These are phyloP conservation scores for Drosophila pandora DNA, from an alignment of 1,140 invertebrate genomes.

Conservation along the genomic window DNA sequence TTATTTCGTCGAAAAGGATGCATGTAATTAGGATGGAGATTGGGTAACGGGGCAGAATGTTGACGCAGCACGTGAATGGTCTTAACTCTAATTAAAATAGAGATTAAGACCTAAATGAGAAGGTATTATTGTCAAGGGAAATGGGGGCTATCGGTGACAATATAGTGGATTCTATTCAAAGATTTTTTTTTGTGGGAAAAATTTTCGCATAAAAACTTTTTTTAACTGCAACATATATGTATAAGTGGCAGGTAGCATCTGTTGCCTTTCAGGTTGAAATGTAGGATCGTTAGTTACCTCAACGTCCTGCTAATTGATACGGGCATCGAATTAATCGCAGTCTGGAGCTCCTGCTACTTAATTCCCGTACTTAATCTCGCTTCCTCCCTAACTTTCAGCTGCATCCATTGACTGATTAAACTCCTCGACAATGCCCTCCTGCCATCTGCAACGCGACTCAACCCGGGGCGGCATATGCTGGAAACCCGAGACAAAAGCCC, in stretches of 20 bases:
- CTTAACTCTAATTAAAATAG: slow-evolving; percentile 1
- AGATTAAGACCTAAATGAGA: background rate
- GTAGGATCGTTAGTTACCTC: slow-evolving; percentile 1
- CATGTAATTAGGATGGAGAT: slow-evolving; percentile 16
- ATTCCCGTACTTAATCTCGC: slow-evolving; percentile 5
- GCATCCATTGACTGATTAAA: slow-evolving; percentile 35
- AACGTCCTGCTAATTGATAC: slow-evolving; percentile 32
- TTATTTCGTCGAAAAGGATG: slow-evolving; percentile 18
- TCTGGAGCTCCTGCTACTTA: slow-evolving; percentile 29
- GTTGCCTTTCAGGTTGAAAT: background rate
- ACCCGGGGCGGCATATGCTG: slow-evolving; percentile 56
- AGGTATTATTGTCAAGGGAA: no score
- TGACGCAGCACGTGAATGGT: background rate
- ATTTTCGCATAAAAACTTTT: background rate
- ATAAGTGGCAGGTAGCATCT: background rate
- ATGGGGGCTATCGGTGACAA: no score
- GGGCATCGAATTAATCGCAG: slow-evolving; percentile 25
- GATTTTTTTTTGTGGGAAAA: no score
- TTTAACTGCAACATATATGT: no score
- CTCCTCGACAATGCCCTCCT: slow-evolving; percentile 7
- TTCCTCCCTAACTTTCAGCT: slow-evolving; percentile 2
- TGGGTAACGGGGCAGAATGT: background rate
- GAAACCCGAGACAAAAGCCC: slow-evolving; percentile 62
- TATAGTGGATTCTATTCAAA: no score
- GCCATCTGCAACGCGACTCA: slow-evolving; percentile 29